Evolutionary conservation across 2,113 vertebrate genomes (phyloP), one percentile per base, ranked within the genome.

Genomic region (Cyanoderma ruficeps): DNA sequence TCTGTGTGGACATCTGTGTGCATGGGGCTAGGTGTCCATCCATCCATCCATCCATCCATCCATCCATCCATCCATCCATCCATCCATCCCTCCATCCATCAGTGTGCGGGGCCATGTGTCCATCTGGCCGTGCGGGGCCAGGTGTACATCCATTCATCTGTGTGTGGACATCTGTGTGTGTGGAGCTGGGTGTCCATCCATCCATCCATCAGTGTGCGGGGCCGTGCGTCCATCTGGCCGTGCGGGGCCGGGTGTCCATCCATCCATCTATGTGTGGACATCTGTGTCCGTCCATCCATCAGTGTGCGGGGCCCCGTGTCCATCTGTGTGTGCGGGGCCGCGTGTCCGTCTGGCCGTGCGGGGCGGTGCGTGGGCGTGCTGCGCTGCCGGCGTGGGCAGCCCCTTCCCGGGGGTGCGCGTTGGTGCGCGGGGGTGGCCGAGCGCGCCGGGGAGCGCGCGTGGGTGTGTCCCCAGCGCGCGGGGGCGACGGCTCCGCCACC

Each of bases 1-100:
- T 59, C 23, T 2, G 12, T 25, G 15, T 0, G 7, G 42, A 10
- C n/a, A n/a, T n/a, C n/a, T n/a, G 52, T 2, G 5, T 67, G 31
- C 15, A n/a, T n/a, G 2, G 30, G 12, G 21, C 4, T 1, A 1
- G 0, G 7, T 24, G 63, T 59, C 56, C 0, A 3, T 37, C 37
- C 37, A 37, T 37, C 37, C 37, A 37, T 68, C 41, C 41, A 42
- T 42, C 37, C 37, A 37, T 37, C 37, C 37, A 37, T 37, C 37
- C n/a, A n/a, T n/a, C n/a, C n/a, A n/a, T n/a, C n/a, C n/a, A n/a
- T n/a, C n/a, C n/a, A n/a, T n/a, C n/a, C n/a, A n/a, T n/a, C n/a
- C n/a, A n/a, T n/a, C n/a, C n/a, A n/a, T 37, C 60, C 12, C 3
- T 20, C 27, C 78, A 47, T 47, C 46, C 46, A 11, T 47, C 21